A percentile compares a stretch with the other conserved stretches of the same genome.
Conservation (phyloP, 2,888 invertebrate genomes). For the Acanthoscelides obtectus region DNA sequence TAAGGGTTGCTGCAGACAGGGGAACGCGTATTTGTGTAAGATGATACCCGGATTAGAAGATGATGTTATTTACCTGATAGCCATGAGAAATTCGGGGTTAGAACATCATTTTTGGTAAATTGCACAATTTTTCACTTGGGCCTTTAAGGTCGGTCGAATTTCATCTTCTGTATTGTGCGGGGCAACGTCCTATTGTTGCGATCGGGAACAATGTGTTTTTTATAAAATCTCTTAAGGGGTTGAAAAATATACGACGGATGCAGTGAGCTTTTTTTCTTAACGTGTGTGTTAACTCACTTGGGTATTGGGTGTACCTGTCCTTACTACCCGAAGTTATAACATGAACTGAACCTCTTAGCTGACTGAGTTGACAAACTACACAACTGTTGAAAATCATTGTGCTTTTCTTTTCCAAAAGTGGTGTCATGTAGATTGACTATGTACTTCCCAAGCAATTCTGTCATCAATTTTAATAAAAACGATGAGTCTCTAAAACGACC, state of each 20-base stretch:
- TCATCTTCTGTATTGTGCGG: constrained; percentile 19
- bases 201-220: constrained; percentile 23
- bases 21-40: constrained; percentile 35
- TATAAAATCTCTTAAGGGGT: constrained; percentile 18
- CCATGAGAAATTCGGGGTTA: constrained; percentile 38
- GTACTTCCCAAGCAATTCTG: too few species aligned
- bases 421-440: too few species aligned
- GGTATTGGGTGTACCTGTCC: not conserved
- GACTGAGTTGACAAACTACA: too few species aligned
- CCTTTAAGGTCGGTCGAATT: constrained; percentile 12
- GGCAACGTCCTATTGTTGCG: constrained; percentile 21
- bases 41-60: constrained; percentile 45
- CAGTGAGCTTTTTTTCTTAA: constrained; percentile 19
- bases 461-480: too few species aligned
- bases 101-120: constrained; percentile 33
- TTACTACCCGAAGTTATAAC: too few species aligned
- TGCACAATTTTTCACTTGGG: constrained; percentile 32
- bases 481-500: too few species aligned
- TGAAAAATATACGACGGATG: constrained; percentile 12
- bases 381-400: too few species aligned
- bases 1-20: constrained; percentile 31
- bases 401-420: too few species aligned
- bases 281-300: not conserved
- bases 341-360: too few species aligned
- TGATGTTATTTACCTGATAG: constrained; percentile 34